Evolutionary conservation across 2,113 vertebrate genomes (phyloP), one percentile per base, ranked within the genome.

Genomic region (Menura novaehollandiae): DNA sequence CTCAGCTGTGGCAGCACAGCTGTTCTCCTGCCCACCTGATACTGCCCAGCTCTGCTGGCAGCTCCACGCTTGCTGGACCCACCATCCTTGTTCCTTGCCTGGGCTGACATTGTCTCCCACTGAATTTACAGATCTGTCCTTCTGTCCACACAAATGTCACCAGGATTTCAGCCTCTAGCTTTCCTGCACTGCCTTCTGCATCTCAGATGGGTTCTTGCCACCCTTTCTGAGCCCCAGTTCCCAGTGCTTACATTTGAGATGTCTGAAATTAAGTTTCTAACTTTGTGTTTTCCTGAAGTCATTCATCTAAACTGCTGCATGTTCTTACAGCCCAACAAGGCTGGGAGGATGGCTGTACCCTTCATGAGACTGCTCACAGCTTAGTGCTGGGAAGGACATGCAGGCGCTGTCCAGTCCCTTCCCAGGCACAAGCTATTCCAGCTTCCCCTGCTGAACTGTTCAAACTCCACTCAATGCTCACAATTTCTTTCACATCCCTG

Each of bases 51-150:
- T 51, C 59, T 51, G 49, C 68, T 23, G 66, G 35, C 53, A 91
- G 49, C 33, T 26, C 37, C 46, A 33, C 0, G 0, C 21, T 32
- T 30, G 39, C 55, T 35, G 16, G 35, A 13, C 37, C 12, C 35
- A 19, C 19, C 3, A 0, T 7, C 9, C 0, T 22, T 5, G 0
- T 13, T 71, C 39, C n/a, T 55, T 64, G 43, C 37, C 39, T 56
- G 27, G 16, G 27, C 47, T 75, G 80, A 81, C 84, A 62, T 46
- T 2, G 0, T 39, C 7, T 77, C 64, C 35, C 15, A 2, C 2
- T 63, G 33, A 43, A 91, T 56, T 60, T 53, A 49, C 30, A 63
- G 59, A 28, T 24, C 15, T 7, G 2, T 72, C 27, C 37, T 47
- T 43, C 47, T 47, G 13, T 37, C 43, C 10, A 59, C 39, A 67